Conservation (phyloP, 2,888 invertebrate species). For the Atrina japonica region DNA sequence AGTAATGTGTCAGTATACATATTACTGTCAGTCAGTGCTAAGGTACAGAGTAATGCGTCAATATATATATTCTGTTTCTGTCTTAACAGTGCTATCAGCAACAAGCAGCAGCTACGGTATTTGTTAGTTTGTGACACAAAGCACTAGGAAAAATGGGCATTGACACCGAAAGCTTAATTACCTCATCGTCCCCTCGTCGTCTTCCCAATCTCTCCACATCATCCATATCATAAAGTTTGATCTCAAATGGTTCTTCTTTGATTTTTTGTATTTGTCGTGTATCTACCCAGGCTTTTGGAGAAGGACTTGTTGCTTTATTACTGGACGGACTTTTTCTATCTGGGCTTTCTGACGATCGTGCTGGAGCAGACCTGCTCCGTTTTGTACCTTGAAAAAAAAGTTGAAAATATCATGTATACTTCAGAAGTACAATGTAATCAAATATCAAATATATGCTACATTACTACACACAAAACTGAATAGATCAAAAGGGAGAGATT, state of each 20-base stretch:
- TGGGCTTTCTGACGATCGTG: constrained; percentile 72
- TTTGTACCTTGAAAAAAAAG: constrained; percentile 61
- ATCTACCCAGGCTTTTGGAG: constrained; percentile 73
- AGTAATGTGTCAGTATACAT: no score
- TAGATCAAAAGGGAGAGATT: background rate
- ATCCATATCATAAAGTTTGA: constrained; percentile 81
- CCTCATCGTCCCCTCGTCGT: constrained; percentile 81
- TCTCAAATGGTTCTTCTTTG: constrained; percentile 75
- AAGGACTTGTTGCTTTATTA: constrained; percentile 63
- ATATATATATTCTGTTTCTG: no score
- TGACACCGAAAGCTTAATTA: no score
- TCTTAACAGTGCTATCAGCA: no score
- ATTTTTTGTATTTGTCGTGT: constrained; percentile 61
- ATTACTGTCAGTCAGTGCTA: no score
- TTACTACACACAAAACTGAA: background rate
- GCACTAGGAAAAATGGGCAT: no score
- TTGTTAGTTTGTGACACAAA: no score
- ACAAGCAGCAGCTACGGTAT: no score
- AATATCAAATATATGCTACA: no score
- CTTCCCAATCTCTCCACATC: constrained; percentile 83
- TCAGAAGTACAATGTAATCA: no score
- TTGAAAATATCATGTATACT: background rate
- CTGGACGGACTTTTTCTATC: constrained; percentile 62
- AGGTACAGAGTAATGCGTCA: no score
- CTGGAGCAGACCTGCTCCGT: constrained; percentile 78